Evolutionary conservation across 2,797 vertebrate genomes (phyloP), one percentile per base, ranked within the genome.

Genomic region (Lepilemur ruficaudatus): DNA sequence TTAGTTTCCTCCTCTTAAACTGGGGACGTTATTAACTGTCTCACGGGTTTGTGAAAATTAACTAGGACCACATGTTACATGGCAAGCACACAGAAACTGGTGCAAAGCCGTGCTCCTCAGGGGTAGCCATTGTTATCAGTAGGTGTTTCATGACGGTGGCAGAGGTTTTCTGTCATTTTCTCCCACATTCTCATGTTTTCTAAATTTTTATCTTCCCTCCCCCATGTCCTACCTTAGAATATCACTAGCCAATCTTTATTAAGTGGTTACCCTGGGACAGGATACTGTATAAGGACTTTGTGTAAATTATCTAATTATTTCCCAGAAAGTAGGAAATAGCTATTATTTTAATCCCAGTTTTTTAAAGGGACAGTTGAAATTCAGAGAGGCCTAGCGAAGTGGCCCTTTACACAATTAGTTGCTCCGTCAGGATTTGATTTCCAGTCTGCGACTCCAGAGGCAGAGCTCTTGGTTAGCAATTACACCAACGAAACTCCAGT

Each of bases 51-150:
- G 25, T 59, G 55, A 50, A 85, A 48, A 78, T 79, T 78, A 61
- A 63, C 2, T 23, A 5, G 13, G 52, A 67, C 30, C 18, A 20
- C 25, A 0, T 38, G 11, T 28, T 4, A 12, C 0, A 14, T 2
- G 61, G 15, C 30, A 7, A 80, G 70, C 14, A n/a, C 14, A n/a
- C 13, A 13, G 32, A 86, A 30, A 70, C 10, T 14, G 28, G 4
- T 72, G 12, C 35, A 8, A 2, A 0, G 32, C 55, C 61, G 13
- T 28, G 48, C 17, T 17, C 32, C 23, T 80, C 17, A 1, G 5
- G 0, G 12, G 9, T 4, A 48, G 35, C 14, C 75, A 1, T 10
- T 67, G 13, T n/a, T 4, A 0, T 46, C 65, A 38, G 12, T 3
- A 41, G 41, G 13, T 18, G 67, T 75, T 70, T 52, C 30, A 38